Percentiles rank a stretch among this genome's conserved stretches.
phyloP scores from a whole-genome alignment of 2,113 vertebrate species.

The Eurystomus gularis region DNA sequence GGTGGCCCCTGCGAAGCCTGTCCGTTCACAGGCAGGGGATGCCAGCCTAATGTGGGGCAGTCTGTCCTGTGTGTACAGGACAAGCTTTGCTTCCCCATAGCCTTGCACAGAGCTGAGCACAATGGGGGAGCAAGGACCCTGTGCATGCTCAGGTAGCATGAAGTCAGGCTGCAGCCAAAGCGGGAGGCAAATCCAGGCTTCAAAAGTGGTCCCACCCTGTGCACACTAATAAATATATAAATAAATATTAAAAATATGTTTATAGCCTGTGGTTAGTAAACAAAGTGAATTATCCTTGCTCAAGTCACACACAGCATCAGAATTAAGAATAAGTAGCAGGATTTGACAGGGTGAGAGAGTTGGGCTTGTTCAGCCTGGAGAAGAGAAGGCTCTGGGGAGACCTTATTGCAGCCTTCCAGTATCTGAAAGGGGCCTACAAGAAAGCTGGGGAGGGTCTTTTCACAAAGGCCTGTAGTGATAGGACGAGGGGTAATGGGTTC shows the following conservation, averaged over 20 bases:
- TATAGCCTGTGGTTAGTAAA: background rate
- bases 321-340: background rate
- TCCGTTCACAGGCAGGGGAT: rapidly evolving
- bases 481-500: too few species aligned
- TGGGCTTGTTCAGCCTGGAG: too few species aligned
- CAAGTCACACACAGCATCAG: background rate
- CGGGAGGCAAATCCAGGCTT: background rate
- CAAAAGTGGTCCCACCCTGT: background rate
- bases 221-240: background rate
- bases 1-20: background rate
- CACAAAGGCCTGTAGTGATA: too few species aligned
- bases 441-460: too few species aligned
- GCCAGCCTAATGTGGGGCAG: background rate
- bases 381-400: too few species aligned
- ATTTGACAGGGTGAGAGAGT: background rate
- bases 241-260: background rate
- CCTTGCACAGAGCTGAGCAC: background rate
- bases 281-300: background rate
- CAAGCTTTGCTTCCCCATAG: background rate
- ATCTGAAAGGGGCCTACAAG: too few species aligned
- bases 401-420: too few species aligned
- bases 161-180: background rate
- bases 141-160: background rate
- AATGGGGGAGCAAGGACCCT: rapidly evolving
- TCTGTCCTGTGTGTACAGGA: rapidly evolving